A percentile compares a stretch with the other conserved stretches of the same genome.
Evolutionary conservation across 2,113 vertebrate species (phyloP).

Genomic region (Mus pahari): DNA sequence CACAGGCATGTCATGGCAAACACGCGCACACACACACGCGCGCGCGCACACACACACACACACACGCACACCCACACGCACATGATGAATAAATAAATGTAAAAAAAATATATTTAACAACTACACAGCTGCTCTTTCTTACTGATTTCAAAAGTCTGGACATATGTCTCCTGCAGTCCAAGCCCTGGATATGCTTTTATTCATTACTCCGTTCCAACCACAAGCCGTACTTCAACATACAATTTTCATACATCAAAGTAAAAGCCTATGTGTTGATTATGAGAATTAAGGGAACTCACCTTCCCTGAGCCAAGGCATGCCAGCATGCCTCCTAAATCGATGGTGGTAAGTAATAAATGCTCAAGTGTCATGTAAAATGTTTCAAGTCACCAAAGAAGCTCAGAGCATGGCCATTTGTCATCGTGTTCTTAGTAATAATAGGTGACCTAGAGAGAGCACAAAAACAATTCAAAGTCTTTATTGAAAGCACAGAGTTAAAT

Average conservation of each 20-base stretch:
- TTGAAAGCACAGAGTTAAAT: slow-evolving; percentile 38
- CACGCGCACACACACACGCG: not conserved
- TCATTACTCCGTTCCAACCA: not conserved
- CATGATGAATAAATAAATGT: not conserved
- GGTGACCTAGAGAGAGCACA: not conserved
- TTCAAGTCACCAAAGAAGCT: slow-evolving; percentile 3
- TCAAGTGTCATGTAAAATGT: not conserved
- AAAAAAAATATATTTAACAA: not conserved
- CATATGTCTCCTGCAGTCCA: not conserved
- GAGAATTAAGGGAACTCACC: not conserved
- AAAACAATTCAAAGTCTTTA: slow-evolving; percentile 46
- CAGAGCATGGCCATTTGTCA: not conserved
- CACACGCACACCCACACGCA: not conserved
- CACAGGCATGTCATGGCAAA: not conserved
- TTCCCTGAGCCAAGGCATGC: not conserved
- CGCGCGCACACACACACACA: not conserved
- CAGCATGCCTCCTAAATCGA: not conserved
- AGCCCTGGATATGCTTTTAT: not conserved
- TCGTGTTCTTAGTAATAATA: slow-evolving; percentile 44
- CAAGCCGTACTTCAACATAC: not conserved
- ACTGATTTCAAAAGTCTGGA: not conserved
- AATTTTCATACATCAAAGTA: not conserved
- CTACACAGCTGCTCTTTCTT: not conserved
- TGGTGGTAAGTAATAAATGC: not conserved
- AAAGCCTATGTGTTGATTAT: not conserved